Evolutionary conservation across 2,888 invertebrate genomes (phyloP).

Genomic region (Eupithecia subfuscata): DNA sequence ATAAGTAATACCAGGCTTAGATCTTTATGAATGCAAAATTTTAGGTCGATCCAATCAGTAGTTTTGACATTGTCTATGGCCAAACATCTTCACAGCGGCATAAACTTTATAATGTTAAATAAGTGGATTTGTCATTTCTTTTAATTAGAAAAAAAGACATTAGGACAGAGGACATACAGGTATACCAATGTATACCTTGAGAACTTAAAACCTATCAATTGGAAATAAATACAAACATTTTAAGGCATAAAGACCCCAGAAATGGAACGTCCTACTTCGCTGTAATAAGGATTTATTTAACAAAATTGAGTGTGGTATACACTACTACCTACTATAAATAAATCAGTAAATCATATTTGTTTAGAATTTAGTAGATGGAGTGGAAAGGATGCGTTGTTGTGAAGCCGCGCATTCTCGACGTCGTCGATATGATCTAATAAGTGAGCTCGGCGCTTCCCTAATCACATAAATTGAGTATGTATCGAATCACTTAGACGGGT

Average conservation of each 20-base stretch:
- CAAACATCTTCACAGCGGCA: background rate
- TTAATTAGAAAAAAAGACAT: too few species aligned
- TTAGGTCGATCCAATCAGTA: too few species aligned
- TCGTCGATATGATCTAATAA: constrained; percentile 81
- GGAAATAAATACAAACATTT: background rate
- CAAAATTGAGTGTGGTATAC: constrained; percentile 64
- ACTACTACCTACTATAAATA: constrained; percentile 51
- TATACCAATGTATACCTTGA: background rate
- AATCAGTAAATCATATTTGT: constrained; percentile 76
- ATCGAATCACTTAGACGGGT: constrained; percentile 82
- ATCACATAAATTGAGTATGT: constrained; percentile 84
- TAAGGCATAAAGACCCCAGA: background rate
- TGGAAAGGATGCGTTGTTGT: constrained; percentile 56
- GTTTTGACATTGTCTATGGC: too few species aligned
- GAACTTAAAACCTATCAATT: background rate
- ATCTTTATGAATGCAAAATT: too few species aligned
- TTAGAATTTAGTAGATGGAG: constrained; percentile 67
- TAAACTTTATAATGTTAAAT: background rate
- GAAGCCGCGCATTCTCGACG: constrained; percentile 36
- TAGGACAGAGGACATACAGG: too few species aligned
- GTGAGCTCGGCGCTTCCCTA: constrained; percentile 74
- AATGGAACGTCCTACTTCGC: background rate
- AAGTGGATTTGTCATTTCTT: too few species aligned
- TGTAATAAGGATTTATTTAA: constrained; percentile 6
- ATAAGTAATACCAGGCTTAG: background rate